Base-by-base conservation (phyloP, 2,888 invertebrate genomes). In the Andrena bicolor region DNA sequence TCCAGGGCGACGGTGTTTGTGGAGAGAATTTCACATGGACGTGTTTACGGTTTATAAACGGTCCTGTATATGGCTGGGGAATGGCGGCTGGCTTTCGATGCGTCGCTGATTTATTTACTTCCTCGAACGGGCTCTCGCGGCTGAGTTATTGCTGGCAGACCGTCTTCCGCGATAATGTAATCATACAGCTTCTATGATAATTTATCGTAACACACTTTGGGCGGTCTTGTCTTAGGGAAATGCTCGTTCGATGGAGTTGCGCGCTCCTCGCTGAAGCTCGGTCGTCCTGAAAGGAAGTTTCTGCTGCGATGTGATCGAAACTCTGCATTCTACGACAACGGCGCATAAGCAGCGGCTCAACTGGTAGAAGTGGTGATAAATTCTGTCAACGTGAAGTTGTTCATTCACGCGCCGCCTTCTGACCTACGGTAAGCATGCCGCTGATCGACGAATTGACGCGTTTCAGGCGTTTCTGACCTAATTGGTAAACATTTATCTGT, bases 131-230 rank as follows among this genome's bases (percentile, higher is more conserved):
- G 48, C 35, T 69, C 28, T 28, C 20, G 7, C 49, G 41, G 41
- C 41, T 41, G 41, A 41, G 41, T 51, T 64, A 64, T 64, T 41
- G 41, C 49, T n/a, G 41, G 30, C 32, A 26, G n/a, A 61, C 49
- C 53, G 16, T 65, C 56, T 26, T n/a, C 35, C 51, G 51, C 28
- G 73, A 73, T 64, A 64, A 73, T 35, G 13, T 73, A 73, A 73
- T 73, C 69, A 69, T 41, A 56, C 76, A n/a, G 23, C n/a, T 10
- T 63, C 60, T 20, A 32, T 32, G 48, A 61, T 69, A 76, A 76
- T 61, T 61, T 69, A 53, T 53, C 8, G 69, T 51, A 76, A 69
- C 58, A 26, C 63, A 35, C 30, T 75, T 20, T 53, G 53, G 53
- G 53, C 23, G 20, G 20, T 23, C 53, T 41, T 53, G 53, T 20